phyloP scores from a whole-genome alignment of 2,113 vertebrate species.

The Hassar affinis region DNA sequence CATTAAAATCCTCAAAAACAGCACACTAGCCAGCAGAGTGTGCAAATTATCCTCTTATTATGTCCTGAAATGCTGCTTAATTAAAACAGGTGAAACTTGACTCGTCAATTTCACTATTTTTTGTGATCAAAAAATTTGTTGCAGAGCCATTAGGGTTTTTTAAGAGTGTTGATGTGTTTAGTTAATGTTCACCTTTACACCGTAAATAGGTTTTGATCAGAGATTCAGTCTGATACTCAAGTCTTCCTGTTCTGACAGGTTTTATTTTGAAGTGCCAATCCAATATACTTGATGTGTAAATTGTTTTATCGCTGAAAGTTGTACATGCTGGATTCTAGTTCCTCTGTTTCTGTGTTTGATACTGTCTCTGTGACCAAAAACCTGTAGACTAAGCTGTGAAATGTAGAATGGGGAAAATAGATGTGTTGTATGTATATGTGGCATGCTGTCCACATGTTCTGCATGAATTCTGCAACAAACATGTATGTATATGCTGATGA shows the following conservation, averaged over 20 bases:
- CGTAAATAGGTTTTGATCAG: conserved; percentile 39
- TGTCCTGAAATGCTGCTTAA: conserved; percentile 56
- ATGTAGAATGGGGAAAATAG: conserved; percentile 21
- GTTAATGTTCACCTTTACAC: conserved; percentile 19
- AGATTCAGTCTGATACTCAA: conserved; percentile 45
- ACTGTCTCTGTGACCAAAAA: conserved; percentile 31
- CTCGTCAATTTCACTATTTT: conserved; percentile 19
- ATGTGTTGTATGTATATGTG: conserved; percentile 21
- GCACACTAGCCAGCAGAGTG: conserved; percentile 1
- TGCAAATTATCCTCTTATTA: conserved; percentile 6
- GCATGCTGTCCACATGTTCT: conserved; percentile 34
- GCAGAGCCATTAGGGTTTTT: conserved; percentile 5
- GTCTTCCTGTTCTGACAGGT: conserved; percentile 64
- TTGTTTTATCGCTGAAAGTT: conserved; percentile 25
- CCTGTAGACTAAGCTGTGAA: conserved; percentile 30
- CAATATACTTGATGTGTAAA: conserved; percentile 63
- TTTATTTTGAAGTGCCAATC: conserved; percentile 61
- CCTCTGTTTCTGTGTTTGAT: conserved; percentile 39
- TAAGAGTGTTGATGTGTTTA: background rate
- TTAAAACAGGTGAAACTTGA: conserved; percentile 34
- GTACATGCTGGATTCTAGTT: conserved; percentile 48
- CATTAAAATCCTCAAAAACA: conserved; percentile 17
- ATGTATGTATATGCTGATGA: conserved; percentile 31
- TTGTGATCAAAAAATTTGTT: background rate
- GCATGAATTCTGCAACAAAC: conserved; percentile 1